Conservation (phyloP, 2,113 vertebrate species). For the Dolichotis patagonum region DNA sequence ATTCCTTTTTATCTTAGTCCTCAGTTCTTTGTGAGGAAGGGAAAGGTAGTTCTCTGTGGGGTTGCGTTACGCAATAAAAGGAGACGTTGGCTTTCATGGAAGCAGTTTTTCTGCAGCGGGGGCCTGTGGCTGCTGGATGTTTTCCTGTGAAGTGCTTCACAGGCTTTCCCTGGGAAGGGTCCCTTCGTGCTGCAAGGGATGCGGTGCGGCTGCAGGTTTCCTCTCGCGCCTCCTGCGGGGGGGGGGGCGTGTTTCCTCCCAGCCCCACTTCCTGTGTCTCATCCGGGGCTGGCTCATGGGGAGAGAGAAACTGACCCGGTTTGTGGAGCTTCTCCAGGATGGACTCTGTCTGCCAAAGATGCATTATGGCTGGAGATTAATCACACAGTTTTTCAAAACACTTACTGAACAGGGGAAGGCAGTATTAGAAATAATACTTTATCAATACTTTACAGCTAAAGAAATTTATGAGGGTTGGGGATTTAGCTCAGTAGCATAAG, state of each 20-base stretch:
- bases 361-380: not conserved
- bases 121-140: not conserved
- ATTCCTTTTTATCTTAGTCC: not conserved
- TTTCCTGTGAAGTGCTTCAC: not conserved
- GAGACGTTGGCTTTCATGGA: not conserved
- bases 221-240: rapidly evolving
- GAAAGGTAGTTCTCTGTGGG: not conserved
- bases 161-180: not conserved
- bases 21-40: not conserved
- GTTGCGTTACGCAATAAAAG: not conserved
- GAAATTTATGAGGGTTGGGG: too few relatives aligned
- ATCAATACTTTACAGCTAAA: not conserved
- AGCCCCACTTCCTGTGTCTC: not conserved
- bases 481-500: too few relatives aligned
- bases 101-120: not conserved
- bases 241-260: too few relatives aligned
- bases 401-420: not conserved
- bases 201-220: not conserved
- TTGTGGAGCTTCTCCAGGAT: not conserved
- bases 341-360: not conserved
- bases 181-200: not conserved
- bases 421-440: not conserved
- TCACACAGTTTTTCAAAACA: not conserved
- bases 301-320: not conserved
- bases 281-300: not conserved